Conservation (phyloP, 2,888 invertebrate species). For the Hofmannophila pseudospretella region DNA sequence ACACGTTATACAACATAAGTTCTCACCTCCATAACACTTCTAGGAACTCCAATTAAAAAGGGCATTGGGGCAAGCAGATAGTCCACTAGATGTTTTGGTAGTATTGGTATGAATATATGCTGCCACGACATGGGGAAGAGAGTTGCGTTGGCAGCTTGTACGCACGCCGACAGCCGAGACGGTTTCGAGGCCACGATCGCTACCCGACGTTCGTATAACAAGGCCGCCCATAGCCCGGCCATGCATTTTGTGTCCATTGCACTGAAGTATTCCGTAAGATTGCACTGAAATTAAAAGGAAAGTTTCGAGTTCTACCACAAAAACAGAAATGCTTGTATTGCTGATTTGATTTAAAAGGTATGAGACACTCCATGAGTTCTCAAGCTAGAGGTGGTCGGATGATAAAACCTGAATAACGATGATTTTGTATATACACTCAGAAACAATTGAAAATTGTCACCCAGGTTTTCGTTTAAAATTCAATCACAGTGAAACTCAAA, state of each 20-base stretch:
- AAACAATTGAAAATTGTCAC: no score
- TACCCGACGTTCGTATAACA: slow-evolving; percentile 95
- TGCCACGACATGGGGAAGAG: slow-evolving; percentile 99
- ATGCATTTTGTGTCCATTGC: slow-evolving; percentile 97
- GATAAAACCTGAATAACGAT: no score
- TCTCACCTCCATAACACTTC: slow-evolving; percentile 86
- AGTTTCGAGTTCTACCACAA: no score
- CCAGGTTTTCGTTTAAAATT: no score
- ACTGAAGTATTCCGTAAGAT: slow-evolving; percentile 97
- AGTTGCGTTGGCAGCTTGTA: slow-evolving; percentile 95
- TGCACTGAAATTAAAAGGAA: slow-evolving; percentile 82
- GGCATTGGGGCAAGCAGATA: slow-evolving; percentile 98
- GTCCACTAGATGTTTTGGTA: slow-evolving; percentile 93
- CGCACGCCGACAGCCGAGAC: slow-evolving; percentile 93
- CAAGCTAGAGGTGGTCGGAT: no score
- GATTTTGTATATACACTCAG: no score
- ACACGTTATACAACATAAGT: no score
- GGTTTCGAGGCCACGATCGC: slow-evolving; percentile 94
- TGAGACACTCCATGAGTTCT: no score
- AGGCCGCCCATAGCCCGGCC: slow-evolving; percentile 96
- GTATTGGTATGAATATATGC: slow-evolving; percentile 97
- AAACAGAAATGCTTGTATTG: no score
- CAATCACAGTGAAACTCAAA: no score
- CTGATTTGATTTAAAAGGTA: background rate
- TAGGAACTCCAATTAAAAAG: slow-evolving; percentile 96